These are phyloP conservation scores for Drosophila sproati DNA, from an alignment of 1,140 invertebrate species.

Conservation along the genomic window DNA sequence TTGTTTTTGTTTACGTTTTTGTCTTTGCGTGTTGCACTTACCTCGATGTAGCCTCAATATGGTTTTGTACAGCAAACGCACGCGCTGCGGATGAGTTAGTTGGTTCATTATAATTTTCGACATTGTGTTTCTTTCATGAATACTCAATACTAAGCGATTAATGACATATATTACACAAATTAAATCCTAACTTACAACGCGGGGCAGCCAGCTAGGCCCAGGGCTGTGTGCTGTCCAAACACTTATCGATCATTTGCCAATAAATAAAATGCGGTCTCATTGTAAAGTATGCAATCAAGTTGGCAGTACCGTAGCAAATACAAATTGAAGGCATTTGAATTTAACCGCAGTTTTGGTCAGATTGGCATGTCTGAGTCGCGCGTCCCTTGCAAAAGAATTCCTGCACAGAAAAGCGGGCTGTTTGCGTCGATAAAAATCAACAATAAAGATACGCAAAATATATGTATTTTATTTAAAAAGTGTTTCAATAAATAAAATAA, in stretches of 20 bases:
- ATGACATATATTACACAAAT: not conserved
- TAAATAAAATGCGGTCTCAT: too few species aligned
- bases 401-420: constrained; percentile 63
- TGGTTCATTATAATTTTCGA: constrained; percentile 64
- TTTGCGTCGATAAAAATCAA: constrained; percentile 32
- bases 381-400: constrained; percentile 79
- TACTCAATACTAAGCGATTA: not conserved
- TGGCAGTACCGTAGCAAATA: constrained; percentile 10
- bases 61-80: constrained; percentile 93
- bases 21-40: constrained; percentile 19
- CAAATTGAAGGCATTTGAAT: constrained; percentile 45
- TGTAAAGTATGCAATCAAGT: not conserved
- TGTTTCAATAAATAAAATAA: not conserved
- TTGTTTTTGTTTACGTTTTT: not conserved
- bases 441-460: constrained; percentile 12
- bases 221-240: too few species aligned
- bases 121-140: constrained; percentile 50
- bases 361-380: constrained; percentile 62
- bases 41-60: constrained; percentile 93
- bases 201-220: constrained; percentile 1
- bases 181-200: not conserved
- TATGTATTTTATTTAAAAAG: constrained; percentile 4
- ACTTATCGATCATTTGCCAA: too few species aligned
- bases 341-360: constrained; percentile 46
- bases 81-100: constrained; percentile 87